A percentile compares a stretch with the other conserved stretches of the same genome.
These are phyloP conservation scores for Megamerina dolium DNA, from an alignment of 2,888 invertebrate genomes.

Conservation along the genomic window DNA sequence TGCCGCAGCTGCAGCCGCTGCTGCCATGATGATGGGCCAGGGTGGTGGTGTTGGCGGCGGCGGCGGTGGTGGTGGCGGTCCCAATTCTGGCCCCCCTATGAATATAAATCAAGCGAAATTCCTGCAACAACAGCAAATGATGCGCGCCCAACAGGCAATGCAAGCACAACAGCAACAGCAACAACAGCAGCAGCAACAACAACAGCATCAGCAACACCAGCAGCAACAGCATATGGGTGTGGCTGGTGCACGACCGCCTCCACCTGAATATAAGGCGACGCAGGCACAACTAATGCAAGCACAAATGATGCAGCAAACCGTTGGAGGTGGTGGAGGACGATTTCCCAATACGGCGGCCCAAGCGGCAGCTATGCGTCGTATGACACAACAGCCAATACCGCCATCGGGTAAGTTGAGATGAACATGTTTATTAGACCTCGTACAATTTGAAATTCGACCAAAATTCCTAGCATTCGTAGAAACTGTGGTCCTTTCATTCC, in stretches of 20 bases:
- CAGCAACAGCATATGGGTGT: too few species aligned
- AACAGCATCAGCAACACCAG: too few species aligned
- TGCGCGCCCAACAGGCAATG: constrained; percentile 46
- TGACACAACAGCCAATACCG: constrained; percentile 67
- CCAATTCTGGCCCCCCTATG: constrained; percentile 33
- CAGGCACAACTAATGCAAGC: constrained; percentile 51
- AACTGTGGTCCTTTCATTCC: too few species aligned
- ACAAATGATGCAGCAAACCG: constrained; percentile 53
- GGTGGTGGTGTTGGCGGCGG: constrained; percentile 24
- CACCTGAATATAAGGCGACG: constrained; percentile 76
- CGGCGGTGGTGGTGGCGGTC: constrained; percentile 29
- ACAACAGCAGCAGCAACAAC: too few species aligned
- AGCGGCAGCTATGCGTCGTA: constrained; percentile 55
- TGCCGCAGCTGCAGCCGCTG: constrained; percentile 16
- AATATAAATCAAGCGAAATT: constrained; percentile 58
- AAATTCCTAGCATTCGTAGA: too few species aligned
- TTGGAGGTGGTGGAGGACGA: constrained; percentile 49
- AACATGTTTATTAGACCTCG: too few species aligned
- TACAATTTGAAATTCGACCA: too few species aligned
- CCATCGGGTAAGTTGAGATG: constrained; percentile 60
- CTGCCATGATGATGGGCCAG: constrained; percentile 33
- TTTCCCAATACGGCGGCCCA: constrained; percentile 53
- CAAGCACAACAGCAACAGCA: constrained; percentile 42
- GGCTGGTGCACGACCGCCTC: constrained; percentile 63
- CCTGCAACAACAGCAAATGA: constrained; percentile 63